Evolutionary conservation across 2,888 invertebrate genomes (phyloP), one percentile per base, ranked within the genome.

Genomic region (Hirudinaria manillensis): DNA sequence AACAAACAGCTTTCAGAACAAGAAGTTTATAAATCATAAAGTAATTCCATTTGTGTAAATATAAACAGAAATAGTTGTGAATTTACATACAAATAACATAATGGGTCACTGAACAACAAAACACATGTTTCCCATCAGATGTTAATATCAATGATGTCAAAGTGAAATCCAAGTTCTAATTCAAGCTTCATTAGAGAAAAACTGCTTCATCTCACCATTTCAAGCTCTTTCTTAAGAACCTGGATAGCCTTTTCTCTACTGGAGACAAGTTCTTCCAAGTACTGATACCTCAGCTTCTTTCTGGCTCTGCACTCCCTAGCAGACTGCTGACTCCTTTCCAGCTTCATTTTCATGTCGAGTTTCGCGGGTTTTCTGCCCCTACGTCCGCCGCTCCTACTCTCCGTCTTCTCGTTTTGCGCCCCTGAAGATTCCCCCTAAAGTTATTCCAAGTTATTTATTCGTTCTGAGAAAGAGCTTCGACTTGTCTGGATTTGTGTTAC

Each of bases 281-380:
- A 97, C 86, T 97, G 96, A 86, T 97, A 97, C 24, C 97, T 90
- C 78, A 78, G 89, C 86, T 97, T 97, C 88, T 97, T 97, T 74
- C 97, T 89, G 70, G 96, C 96, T 80, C 97, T 90, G 85, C 97
- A 97, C 88, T 97, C 97, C 82, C 96, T 89, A 80, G 97, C 97
- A 87, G 95, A 95, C 88, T 97, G 96, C 81, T 97, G 89, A 86
- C 96, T 96, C 78, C 96, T 90, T 87, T 97, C 96, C 81, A 95
- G 89, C 89, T 94, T 94, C 78, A 93, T 93, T 89, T 92, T 93
- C 89, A 93, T 92, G 87, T 95, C 94, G 86, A 93, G 90, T 88
- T 93, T 94, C 84, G 82, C 81, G 79, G 93, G 93, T 87, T 92
- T 91, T 83, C 93, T 91, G 85, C 93, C 94, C 82, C 94, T 77